Evolutionary conservation across 1,140 invertebrate genomes (phyloP).

Genomic region (Listronotus oregonensis): DNA sequence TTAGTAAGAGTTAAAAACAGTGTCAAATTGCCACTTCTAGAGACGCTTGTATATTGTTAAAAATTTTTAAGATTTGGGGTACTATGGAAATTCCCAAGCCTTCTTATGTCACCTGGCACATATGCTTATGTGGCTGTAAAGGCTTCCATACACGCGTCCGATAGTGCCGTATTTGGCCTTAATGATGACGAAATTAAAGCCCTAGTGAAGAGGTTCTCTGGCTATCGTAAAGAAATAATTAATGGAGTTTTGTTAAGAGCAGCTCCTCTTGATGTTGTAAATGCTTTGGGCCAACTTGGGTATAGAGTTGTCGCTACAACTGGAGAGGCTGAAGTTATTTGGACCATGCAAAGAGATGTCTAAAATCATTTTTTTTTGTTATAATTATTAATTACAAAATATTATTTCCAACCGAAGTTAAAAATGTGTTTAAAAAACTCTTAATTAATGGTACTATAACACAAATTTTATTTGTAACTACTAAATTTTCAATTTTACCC

Average conservation of each 20-base stretch:
- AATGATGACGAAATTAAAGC: conserved; percentile 69
- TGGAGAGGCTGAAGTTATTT: conserved; percentile 78
- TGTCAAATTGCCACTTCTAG: conserved; percentile 17
- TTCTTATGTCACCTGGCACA: conserved; percentile 59
- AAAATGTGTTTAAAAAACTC: too few relatives aligned
- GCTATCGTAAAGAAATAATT: conserved; percentile 63
- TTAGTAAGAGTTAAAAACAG: background rate
- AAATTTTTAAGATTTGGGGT: background rate
- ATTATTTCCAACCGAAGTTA: too few relatives aligned
- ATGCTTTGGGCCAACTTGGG: conserved; percentile 73
- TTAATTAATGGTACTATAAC: too few relatives aligned
- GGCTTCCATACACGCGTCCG: conserved; percentile 72
- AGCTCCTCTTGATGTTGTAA: conserved; percentile 68
- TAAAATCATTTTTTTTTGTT: conserved; percentile 30
- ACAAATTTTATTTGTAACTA: too few relatives aligned
- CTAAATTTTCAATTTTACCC: too few relatives aligned
- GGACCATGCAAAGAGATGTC: conserved; percentile 78
- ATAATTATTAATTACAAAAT: too few relatives aligned
- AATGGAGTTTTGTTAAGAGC: conserved; percentile 74
- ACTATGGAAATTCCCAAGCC: conserved; percentile 53
- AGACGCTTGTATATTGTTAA: background rate
- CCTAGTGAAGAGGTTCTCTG: conserved; percentile 68
- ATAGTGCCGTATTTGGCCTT: conserved; percentile 76
- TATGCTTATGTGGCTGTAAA: conserved; percentile 75
- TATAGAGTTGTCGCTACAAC: conserved; percentile 77